Conservation (phyloP, 2,888 invertebrate species). For the Pecten maximus region DNA sequence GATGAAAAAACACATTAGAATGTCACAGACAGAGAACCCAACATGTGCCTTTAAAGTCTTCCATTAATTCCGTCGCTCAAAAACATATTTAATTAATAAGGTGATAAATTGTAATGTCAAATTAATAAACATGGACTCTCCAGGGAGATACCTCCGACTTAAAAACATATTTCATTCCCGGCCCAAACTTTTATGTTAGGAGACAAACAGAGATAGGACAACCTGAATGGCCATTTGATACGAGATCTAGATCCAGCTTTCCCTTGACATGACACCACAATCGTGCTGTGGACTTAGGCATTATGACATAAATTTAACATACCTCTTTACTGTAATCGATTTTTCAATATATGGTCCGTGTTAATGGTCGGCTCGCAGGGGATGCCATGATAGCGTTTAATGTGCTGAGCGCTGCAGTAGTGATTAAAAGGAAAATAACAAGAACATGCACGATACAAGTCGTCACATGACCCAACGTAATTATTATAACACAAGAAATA, state of each 20-base stretch:
- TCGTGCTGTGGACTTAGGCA: not conserved
- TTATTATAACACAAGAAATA: too few species aligned
- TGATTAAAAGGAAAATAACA: too few species aligned
- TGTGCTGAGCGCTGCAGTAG: too few species aligned
- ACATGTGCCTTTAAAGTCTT: not conserved
- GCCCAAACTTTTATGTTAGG: not conserved
- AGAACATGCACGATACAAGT: too few species aligned
- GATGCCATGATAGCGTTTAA: too few species aligned
- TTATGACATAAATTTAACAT: not conserved
- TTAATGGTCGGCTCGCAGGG: not conserved
- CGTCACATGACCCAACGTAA: too few species aligned
- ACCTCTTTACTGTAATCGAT: not conserved
- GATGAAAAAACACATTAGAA: constrained; percentile 16
- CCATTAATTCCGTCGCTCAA: not conserved
- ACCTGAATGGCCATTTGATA: not conserved
- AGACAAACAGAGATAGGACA: not conserved
- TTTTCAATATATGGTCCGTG: not conserved
- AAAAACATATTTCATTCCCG: not conserved
- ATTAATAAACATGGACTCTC: not conserved
- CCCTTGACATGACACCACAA: not conserved
- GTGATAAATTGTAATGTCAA: constrained; percentile 7
- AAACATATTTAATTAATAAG: constrained; percentile 17
- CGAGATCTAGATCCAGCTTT: not conserved
- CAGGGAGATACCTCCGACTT: not conserved
- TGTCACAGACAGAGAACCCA: not conserved